A percentile compares a stretch with the other conserved stretches of the same genome.
phyloP scores from a whole-genome alignment of 1,140 invertebrate genomes.

The Camponotus pennsylvanicus region DNA sequence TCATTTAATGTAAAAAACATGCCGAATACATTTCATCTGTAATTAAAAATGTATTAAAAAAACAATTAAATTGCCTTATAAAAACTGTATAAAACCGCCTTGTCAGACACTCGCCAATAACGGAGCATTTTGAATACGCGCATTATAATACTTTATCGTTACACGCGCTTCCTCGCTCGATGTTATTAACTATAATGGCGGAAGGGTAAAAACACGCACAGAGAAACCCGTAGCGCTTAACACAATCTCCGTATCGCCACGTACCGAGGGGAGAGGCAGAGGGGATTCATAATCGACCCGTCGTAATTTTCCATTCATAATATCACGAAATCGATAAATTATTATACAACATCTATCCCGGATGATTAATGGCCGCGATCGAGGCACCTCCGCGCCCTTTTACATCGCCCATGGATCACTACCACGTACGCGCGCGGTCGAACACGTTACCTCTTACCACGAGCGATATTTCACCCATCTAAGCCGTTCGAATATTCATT shows the following conservation, averaged over 20 bases:
- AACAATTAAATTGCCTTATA: too few species aligned
- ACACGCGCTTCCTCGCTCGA: background rate
- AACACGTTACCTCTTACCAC: constrained; percentile 37
- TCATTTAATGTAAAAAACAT: background rate
- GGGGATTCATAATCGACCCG: constrained; percentile 28
- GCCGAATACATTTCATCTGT: background rate
- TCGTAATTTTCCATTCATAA: constrained; percentile 65
- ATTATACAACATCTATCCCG: constrained; percentile 55
- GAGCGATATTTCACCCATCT: constrained; percentile 48
- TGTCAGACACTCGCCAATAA: background rate
- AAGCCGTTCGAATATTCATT: constrained; percentile 69
- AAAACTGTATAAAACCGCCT: too few species aligned
- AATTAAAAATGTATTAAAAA: background rate
- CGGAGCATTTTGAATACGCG: background rate
- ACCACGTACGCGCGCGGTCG: constrained; percentile 29
- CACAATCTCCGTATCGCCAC: background rate
- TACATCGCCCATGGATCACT: constrained; percentile 60
- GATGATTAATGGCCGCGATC: constrained; percentile 65
- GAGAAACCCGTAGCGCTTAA: background rate
- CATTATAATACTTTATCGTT: constrained; percentile 23
- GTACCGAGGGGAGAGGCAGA: constrained; percentile 3
- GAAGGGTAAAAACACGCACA: background rate
- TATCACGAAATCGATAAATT: constrained; percentile 67
- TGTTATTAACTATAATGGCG: constrained; percentile 10
- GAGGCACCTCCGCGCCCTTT: constrained; percentile 4